Conservation (phyloP, 2,797 vertebrate genomes). For the Saguinus oedipus region DNA sequence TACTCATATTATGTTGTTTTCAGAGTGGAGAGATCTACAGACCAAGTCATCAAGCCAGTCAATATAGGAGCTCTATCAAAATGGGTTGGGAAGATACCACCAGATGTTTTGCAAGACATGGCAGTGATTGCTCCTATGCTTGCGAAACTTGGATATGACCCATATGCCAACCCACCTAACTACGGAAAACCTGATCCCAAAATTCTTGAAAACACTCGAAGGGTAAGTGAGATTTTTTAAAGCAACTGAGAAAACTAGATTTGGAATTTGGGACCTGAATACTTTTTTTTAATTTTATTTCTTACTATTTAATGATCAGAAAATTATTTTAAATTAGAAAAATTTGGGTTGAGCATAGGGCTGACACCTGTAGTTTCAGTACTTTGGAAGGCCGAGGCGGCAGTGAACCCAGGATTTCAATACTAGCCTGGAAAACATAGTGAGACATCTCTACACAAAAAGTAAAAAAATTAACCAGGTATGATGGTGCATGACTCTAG, state of each 20-base stretch:
- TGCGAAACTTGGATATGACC: constrained; percentile 95
- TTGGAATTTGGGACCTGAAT: not conserved
- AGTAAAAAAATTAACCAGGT: not conserved
- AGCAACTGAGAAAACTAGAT: not conserved
- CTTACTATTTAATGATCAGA: constrained; percentile 51
- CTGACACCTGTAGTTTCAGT: not conserved
- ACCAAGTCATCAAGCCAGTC: constrained; percentile 98
- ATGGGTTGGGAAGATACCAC: constrained; percentile 98
- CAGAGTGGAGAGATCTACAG: constrained; percentile 97
- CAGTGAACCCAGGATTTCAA: not conserved
- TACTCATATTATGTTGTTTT: constrained; percentile 39
- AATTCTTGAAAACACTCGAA: constrained; percentile 96
- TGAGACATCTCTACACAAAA: not conserved
- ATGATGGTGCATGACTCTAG: not conserved
- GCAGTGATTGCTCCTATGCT: constrained; percentile 96
- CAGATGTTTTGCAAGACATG: constrained; percentile 96
- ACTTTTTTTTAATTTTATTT: constrained; percentile 10
- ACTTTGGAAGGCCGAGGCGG: not conserved
- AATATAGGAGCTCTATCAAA: constrained; percentile 97
- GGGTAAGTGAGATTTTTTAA: constrained; percentile 88
- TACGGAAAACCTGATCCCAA: constrained; percentile 95
- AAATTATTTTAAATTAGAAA: constrained; percentile 44
- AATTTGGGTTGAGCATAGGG: not conserved
- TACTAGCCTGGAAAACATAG: not conserved
- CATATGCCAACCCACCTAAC: constrained; percentile 96